Evolutionary conservation across 2,113 vertebrate species (phyloP), one percentile per base, ranked within the genome.

Genomic region (Varanus komodoensis): DNA sequence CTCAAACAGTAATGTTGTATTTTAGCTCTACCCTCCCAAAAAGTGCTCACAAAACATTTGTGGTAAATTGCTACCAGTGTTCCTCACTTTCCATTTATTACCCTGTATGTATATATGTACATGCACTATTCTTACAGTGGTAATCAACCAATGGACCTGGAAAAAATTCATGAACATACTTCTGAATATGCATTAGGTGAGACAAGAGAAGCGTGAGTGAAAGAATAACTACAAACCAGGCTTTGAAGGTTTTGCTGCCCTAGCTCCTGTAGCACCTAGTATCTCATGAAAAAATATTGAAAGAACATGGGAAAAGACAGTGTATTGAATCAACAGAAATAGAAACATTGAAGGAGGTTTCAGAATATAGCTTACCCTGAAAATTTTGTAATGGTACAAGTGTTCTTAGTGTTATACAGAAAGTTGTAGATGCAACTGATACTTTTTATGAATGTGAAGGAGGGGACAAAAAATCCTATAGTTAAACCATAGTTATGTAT

Each of bases 291-390:
- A 68, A 52, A 27, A 25, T 48, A 77, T 9, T 77, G 29, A 38
- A 74, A 89, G 34, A 9, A 89, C 86, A 79, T 57, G 44, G 61
- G 38, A 34, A 85, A 69, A 85, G 50, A 8, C 23, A 67, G 21
- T 68, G 38, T 54, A 57, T 57, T 27, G 34, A 84, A 77, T 77
- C 44, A n/a, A 77, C 32, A 77, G 21, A 44, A 87, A 77, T 38
- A n/a, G 52, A 89, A 68, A 84, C 50, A n/a, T 38, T 84, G 82
- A 84, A 84, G n/a, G 25, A 54, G 29, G 61, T 34, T 85, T 89
- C 48, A 78, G 69, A 57, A 34, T 84, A 57, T 52, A 80, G 61
- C 44, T 80, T 68, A 52, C 48, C 48, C 32, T 82, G 73, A 74
- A 54, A 69, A 67, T 78, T 85, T 29, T 69, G 50, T 85, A 80